Evolutionary conservation across 1,140 invertebrate species (phyloP).

Genomic region (Solen grandis): DNA sequence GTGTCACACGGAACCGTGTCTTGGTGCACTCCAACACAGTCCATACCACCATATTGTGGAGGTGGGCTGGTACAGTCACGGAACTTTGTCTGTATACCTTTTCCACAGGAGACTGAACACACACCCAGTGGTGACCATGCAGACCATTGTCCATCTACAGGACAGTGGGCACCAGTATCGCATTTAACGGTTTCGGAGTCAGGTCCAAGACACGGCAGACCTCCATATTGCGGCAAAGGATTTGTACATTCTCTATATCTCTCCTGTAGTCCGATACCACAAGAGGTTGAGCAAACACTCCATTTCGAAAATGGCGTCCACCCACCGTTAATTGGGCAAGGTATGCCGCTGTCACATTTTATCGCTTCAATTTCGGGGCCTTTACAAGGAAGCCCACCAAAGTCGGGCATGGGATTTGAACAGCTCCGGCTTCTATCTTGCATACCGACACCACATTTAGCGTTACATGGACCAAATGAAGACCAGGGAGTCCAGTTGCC

Average conservation of each 20-base stretch:
- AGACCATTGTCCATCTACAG: slow-evolving; percentile 54
- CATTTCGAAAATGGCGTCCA: slow-evolving; percentile 86
- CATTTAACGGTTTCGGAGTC: slow-evolving; percentile 11
- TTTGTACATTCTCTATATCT: slow-evolving; percentile 83
- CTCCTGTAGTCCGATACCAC: slow-evolving; percentile 84
- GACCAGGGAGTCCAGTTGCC: slow-evolving; percentile 62
- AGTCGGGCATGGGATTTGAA: slow-evolving; percentile 84
- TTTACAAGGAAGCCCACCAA: slow-evolving; percentile 85
- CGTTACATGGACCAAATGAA: slow-evolving; percentile 41
- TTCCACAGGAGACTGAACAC: slow-evolving; percentile 56
- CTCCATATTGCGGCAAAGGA: slow-evolving; percentile 60
- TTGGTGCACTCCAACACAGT: slow-evolving; percentile 66
- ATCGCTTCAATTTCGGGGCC: slow-evolving; percentile 80
- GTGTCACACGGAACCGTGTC: slow-evolving; percentile 69
- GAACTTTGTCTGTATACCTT: slow-evolving; percentile 58
- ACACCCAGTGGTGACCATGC: slow-evolving; percentile 49
- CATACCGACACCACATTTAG: slow-evolving; percentile 56
- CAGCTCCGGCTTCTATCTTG: slow-evolving; percentile 82
- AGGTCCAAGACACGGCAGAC: slow-evolving; percentile 51
- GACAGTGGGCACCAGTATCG: slow-evolving; percentile 35
- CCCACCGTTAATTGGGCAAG: slow-evolving; percentile 80
- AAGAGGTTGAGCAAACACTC: slow-evolving; percentile 85
- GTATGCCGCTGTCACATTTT: slow-evolving; percentile 33
- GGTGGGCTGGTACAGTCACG: slow-evolving; percentile 63
- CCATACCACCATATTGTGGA: slow-evolving; percentile 73